Evolutionary conservation across 1,140 invertebrate genomes (phyloP), one percentile per base, ranked within the genome.

Genomic region (Lethocerus indicus): DNA sequence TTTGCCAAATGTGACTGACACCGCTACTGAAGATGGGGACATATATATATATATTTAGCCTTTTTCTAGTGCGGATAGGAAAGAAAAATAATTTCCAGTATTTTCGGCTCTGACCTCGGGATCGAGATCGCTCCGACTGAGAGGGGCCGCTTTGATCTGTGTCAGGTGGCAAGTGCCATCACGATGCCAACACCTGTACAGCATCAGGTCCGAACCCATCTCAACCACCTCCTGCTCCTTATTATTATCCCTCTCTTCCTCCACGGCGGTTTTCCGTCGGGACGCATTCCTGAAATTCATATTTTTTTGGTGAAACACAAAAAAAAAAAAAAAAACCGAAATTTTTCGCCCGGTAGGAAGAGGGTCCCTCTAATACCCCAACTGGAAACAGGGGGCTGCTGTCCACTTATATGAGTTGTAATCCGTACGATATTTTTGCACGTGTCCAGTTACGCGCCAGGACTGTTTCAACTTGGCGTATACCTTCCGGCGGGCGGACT

Each of bases 101-200:
- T 16, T 16, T 36, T 2, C n/a, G n/a, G 20, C 44, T 65, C 64
- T 67, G 60, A 84, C 79, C 54, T 76, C 72, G n/a, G 79, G 79
- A 53, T 74, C 72, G 26, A 96, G 70, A 68, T 95, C 89, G 13
- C 71, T 66, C 57, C 87, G 80, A 18, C 70, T 71, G 0, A 94
- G 71, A 18, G 87, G 84, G 1, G 87, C 87, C 28, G 76, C 75
- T 64, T 92, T 93, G 0, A 93, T 66, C 66, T 94, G 87, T 46
- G 82, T 81, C 1, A 94, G 76, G 54, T 88, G 79, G 44, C 92
- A 79, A 46, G 87, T 86, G 4, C 83, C 83, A 50, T 75, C 74
- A 56, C 81, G 81, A 56, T 87, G 78, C 52, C 73, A 73, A 70
- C 83, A 81, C 59, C 76, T 68, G 63, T 79, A 79, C 29, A 82